Evolutionary conservation across 2,888 invertebrate genomes (phyloP).

Genomic region (Caenorhabditis afra): DNA sequence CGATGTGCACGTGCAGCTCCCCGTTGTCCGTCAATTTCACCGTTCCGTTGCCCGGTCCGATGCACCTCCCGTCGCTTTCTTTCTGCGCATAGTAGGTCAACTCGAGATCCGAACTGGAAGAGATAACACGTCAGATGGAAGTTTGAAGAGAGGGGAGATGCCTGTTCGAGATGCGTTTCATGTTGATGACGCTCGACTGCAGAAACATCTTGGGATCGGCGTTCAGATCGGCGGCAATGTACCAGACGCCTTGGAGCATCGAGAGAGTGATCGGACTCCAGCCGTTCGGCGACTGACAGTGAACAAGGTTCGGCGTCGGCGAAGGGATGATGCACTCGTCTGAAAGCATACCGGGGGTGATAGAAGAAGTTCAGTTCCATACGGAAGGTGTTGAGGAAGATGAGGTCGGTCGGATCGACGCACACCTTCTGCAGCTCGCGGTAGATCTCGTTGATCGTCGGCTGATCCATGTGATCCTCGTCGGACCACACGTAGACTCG

Average conservation of each 20-base stretch:
- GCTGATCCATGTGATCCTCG: conserved; percentile 75
- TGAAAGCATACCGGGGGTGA: conserved; percentile 19
- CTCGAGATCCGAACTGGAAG: conserved; percentile 33
- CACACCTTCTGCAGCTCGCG: conserved; percentile 69
- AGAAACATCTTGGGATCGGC: conserved; percentile 70
- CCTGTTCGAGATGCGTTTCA: conserved; percentile 56
- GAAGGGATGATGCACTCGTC: conserved; percentile 65
- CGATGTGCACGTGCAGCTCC: conserved; percentile 61
- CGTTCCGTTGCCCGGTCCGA: conserved; percentile 64
- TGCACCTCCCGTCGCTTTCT: conserved; percentile 65
- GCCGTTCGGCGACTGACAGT: conserved; percentile 48
- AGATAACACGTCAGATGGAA: neutral
- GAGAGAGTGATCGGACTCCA: conserved; percentile 63
- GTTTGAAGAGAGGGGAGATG: neutral
- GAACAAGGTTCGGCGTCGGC: conserved; percentile 33
- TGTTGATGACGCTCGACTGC: conserved; percentile 67
- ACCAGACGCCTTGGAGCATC: conserved; percentile 69
- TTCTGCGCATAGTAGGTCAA: conserved; percentile 70
- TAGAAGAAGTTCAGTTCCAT: neutral
- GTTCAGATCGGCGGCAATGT: conserved; percentile 69
- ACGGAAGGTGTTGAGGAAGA: conserved; percentile 74
- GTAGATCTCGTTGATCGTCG: conserved; percentile 71
- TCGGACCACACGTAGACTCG: conserved; percentile 74
- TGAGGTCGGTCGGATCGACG: conserved; percentile 73
- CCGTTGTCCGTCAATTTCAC: conserved; percentile 59